Evolutionary conservation across 2,113 vertebrate genomes (phyloP).

Genomic region (Danionella cerebrum): DNA sequence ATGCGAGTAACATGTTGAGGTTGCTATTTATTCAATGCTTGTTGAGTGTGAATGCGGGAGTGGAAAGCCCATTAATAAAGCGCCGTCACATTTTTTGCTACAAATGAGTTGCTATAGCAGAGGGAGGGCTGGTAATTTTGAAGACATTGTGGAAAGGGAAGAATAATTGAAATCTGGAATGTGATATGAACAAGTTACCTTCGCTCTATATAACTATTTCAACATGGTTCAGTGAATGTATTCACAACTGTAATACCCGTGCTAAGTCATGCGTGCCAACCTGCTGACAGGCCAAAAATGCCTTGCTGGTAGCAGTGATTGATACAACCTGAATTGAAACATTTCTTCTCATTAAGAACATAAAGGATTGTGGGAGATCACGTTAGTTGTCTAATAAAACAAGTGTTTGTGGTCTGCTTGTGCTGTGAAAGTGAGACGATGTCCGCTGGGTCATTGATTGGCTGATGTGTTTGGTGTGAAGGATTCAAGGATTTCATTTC

Average conservation of each 20-base stretch:
- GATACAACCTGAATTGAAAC: conserved; percentile 25
- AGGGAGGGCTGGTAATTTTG: neutral
- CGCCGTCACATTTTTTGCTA: conserved; percentile 28
- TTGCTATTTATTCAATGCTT: conserved; percentile 36
- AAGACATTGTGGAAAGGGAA: conserved; percentile 14
- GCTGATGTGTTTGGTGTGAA: neutral
- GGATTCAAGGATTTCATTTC: neutral
- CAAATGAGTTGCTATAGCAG: conserved; percentile 24
- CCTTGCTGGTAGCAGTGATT: conserved; percentile 1
- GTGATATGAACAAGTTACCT: conserved; percentile 16
- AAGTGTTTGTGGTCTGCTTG: neutral
- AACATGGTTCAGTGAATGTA: conserved; percentile 17
- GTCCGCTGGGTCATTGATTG: neutral
- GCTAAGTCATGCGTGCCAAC: conserved; percentile 5
- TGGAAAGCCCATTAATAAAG: conserved; percentile 30
- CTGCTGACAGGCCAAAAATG: conserved; percentile 4
- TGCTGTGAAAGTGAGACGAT: neutral
- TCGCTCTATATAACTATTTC: conserved; percentile 18
- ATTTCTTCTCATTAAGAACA: conserved; percentile 27
- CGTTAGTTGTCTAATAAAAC: conserved; percentile 8
- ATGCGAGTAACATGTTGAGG: conserved; percentile 21
- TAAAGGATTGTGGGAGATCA: neutral
- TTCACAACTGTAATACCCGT: conserved; percentile 14
- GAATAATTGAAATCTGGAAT: conserved; percentile 19
- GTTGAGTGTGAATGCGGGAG: conserved; percentile 27